These are phyloP conservation scores for Lamprotornis superbus DNA, from an alignment of 2,113 vertebrate genomes.

Conservation along the genomic window DNA sequence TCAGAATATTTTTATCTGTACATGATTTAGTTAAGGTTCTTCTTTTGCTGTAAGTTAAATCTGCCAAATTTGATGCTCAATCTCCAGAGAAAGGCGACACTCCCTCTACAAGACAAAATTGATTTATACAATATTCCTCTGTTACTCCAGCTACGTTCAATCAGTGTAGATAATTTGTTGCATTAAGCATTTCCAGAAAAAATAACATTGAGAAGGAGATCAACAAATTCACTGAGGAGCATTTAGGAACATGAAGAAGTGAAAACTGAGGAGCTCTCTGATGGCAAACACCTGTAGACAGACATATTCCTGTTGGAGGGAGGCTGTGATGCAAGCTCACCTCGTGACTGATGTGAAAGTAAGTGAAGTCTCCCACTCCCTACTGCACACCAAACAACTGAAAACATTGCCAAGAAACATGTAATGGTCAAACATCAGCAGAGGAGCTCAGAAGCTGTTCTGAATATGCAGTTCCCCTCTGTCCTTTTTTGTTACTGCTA, in stretches of 20 bases:
- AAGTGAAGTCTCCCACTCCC: neutral
- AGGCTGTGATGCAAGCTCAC: neutral
- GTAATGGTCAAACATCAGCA: neutral
- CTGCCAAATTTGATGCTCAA: neutral
- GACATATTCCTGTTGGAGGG: neutral
- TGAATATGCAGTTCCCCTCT: neutral
- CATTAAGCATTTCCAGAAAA: neutral
- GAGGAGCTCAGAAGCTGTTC: neutral
- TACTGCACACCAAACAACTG: neutral
- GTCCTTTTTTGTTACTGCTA: conserved; percentile 12
- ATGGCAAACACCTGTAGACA: neutral
- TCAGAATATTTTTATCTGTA: conserved; percentile 1
- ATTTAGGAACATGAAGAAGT: neutral
- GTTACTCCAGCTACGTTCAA: neutral
- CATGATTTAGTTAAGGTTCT: neutral
- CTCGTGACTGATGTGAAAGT: neutral
- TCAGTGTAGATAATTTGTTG: neutral
- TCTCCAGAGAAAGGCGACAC: neutral
- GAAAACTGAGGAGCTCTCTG: neutral
- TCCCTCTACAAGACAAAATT: conserved; percentile 1
- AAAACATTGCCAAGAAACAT: neutral
- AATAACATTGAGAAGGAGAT: neutral
- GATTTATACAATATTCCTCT: neutral
- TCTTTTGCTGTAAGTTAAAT: conserved; percentile 20
- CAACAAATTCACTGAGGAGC: neutral